These are phyloP conservation scores for Drosophila grimshawi DNA, from an alignment of 1,140 invertebrate genomes.

Conservation along the genomic window DNA sequence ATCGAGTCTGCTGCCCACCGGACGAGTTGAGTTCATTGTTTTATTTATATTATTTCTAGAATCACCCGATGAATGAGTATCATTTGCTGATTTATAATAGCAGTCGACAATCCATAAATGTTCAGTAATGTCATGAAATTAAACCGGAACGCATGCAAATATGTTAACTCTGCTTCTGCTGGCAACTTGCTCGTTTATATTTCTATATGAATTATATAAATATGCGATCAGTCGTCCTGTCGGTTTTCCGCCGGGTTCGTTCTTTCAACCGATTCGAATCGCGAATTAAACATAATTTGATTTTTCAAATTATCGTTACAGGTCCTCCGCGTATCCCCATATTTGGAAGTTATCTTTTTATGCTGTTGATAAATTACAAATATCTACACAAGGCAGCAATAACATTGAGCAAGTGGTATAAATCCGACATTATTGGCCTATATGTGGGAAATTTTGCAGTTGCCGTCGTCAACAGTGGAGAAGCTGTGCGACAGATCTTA, in stretches of 20 bases:
- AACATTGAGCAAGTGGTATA: constrained; percentile 76
- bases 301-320: constrained; percentile 25
- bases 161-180: constrained; percentile 69
- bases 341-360: constrained; percentile 79
- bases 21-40: no score
- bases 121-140: constrained; percentile 45
- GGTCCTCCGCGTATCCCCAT: constrained; percentile 76
- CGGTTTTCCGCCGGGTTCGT: constrained; percentile 76
- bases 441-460: constrained; percentile 79
- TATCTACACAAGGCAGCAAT: constrained; percentile 76
- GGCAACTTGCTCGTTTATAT: constrained; percentile 32
- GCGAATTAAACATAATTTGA: background rate
- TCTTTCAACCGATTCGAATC: background rate
- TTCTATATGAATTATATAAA: constrained; percentile 61
- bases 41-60: background rate
- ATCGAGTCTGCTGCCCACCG: no score
- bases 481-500: constrained; percentile 84
- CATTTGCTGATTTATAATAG: constrained; percentile 42
- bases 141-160: constrained; percentile 32
- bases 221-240: constrained; percentile 59
- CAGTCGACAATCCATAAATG: background rate
- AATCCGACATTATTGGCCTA: constrained; percentile 85
- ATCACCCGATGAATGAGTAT: background rate
- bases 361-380: constrained; percentile 72
- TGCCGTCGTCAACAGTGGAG: constrained; percentile 81